Percentiles rank a stretch among this genome's conserved stretches.
phyloP scores from a whole-genome alignment of 2,888 invertebrate species.

The Lasioglossum morio region DNA sequence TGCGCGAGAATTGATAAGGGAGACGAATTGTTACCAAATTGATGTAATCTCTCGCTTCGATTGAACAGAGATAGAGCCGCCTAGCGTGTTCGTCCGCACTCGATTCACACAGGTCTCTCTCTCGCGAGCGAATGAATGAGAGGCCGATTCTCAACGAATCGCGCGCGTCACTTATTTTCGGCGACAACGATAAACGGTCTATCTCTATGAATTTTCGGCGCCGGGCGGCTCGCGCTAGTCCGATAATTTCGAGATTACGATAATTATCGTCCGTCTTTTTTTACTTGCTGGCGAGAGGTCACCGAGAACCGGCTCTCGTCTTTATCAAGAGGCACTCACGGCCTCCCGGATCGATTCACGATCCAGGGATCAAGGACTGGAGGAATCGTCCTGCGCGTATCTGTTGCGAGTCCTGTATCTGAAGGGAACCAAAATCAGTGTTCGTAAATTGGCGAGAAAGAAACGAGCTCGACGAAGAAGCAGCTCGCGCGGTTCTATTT shows the following conservation, averaged over 20 bases:
- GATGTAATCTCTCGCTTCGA: background rate
- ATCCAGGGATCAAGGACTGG: background rate
- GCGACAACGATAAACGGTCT: conserved; percentile 3
- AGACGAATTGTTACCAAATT: background rate
- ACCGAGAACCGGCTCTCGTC: background rate
- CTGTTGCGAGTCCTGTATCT: too few relatives aligned
- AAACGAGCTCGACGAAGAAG: background rate
- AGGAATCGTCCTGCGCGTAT: background rate
- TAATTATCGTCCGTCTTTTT: background rate
- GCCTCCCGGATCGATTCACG: background rate
- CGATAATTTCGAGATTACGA: background rate
- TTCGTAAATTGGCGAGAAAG: background rate
- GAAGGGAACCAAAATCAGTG: background rate
- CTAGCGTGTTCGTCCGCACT: background rate
- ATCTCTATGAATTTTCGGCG: conserved; percentile 9
- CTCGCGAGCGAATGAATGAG: background rate
- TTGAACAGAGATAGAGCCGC: too few relatives aligned
- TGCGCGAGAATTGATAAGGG: too few relatives aligned
- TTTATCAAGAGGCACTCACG: conserved; percentile 15
- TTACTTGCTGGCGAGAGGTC: background rate
- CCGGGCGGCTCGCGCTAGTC: background rate
- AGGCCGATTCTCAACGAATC: background rate
- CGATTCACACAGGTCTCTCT: background rate
- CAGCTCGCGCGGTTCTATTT: background rate
- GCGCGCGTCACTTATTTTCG: background rate